Evolutionary conservation across 2,113 vertebrate genomes (phyloP).

Genomic region (Madoqua kirkii): DNA sequence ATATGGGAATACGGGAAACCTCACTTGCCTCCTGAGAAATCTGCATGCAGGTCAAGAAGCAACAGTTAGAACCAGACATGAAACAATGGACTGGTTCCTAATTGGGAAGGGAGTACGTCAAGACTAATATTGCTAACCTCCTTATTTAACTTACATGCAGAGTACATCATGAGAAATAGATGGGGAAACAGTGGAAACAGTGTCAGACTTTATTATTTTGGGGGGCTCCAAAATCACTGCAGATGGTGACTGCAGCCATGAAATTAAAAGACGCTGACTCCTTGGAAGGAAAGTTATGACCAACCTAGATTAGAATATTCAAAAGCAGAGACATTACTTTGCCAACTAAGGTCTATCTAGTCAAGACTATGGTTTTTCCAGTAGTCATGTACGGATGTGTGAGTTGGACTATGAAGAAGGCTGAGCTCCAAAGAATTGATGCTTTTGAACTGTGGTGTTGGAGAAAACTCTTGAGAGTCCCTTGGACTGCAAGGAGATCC

Average conservation of each 20-base stretch:
- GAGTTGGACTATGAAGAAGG: background rate
- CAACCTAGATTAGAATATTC: background rate
- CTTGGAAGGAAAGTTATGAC: background rate
- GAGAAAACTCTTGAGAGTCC: background rate
- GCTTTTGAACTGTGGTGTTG: background rate
- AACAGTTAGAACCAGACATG: background rate
- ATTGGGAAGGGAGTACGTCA: fast-evolving
- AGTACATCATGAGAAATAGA: background rate
- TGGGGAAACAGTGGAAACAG: background rate
- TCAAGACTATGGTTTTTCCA: background rate
- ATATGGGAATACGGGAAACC: background rate
- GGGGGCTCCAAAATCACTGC: background rate
- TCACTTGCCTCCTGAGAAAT: background rate
- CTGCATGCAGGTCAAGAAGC: background rate
- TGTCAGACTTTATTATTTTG: background rate
- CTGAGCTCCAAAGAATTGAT: background rate
- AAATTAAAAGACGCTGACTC: background rate
- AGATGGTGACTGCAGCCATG: background rate
- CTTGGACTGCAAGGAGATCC: too few species aligned
- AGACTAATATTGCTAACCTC: background rate
- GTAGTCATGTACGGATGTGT: background rate
- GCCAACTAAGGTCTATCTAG: background rate
- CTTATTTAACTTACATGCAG: background rate
- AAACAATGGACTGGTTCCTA: background rate
- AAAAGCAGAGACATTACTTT: background rate